Percentiles rank a stretch among this genome's conserved stretches.
Conservation (phyloP, 2,888 invertebrate species). For the Meiosimyza platycephala region DNA sequence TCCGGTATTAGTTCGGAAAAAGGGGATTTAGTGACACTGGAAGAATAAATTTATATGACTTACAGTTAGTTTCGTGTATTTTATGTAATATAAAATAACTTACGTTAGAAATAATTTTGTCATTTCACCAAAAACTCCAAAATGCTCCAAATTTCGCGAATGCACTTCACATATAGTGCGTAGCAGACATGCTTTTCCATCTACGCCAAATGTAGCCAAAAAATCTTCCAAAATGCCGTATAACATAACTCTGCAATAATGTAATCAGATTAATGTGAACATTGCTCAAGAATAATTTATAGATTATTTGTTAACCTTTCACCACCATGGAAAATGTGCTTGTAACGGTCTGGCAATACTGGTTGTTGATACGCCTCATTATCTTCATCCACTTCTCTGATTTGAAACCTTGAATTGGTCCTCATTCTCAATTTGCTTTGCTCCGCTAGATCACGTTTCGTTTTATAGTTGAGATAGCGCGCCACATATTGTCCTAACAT, state of each 20-base stretch:
- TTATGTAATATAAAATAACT: constrained; percentile 59
- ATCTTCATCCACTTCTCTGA: constrained; percentile 42
- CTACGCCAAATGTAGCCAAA: constrained; percentile 81
- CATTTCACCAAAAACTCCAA: constrained; percentile 85
- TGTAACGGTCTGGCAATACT: constrained; percentile 66
- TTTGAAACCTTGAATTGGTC: constrained; percentile 44
- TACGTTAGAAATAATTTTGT: constrained; percentile 86
- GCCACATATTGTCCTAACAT: constrained; percentile 77
- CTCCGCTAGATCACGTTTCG: constrained; percentile 67
- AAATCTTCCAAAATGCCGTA: constrained; percentile 84
- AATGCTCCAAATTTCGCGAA: constrained; percentile 80
- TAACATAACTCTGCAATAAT: constrained; percentile 73
- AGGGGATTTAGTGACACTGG: constrained; percentile 84
- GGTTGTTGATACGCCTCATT: constrained; percentile 54
- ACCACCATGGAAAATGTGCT: constrained; percentile 80
- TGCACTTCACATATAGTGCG: constrained; percentile 89
- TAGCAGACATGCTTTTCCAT: constrained; percentile 84
- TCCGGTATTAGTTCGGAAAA: constrained; percentile 79
- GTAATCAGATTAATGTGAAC: not conserved
- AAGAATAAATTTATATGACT: constrained; percentile 10
- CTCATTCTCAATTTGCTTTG: constrained; percentile 43
- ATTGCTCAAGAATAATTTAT: constrained; percentile 21
- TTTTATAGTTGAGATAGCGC: constrained; percentile 74
- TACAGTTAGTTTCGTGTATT: not conserved
- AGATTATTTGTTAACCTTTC: constrained; percentile 68